A percentile compares a stretch with the other conserved stretches of the same genome.
These are phyloP conservation scores for Dromaius novaehollandiae DNA, from an alignment of 2,113 vertebrate genomes.

Conservation along the genomic window DNA sequence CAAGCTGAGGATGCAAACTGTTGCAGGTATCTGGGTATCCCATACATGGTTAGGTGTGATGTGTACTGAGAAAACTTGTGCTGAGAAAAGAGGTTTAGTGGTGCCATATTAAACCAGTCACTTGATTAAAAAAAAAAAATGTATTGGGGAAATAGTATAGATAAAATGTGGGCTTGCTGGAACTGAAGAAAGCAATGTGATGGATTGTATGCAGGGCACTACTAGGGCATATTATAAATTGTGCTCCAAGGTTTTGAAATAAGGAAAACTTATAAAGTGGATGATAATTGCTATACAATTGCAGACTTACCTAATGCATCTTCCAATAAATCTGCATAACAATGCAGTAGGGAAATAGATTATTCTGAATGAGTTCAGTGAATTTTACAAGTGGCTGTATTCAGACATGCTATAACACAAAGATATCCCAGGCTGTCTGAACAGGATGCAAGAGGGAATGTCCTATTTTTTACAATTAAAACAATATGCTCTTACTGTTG, in stretches of 20 bases:
- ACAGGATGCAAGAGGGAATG: not conserved
- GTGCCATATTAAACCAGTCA: not conserved
- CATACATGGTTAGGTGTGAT: not conserved
- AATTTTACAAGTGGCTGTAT: slow-evolving; percentile 27
- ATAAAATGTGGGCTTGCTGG: not conserved
- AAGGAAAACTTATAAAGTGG: not conserved
- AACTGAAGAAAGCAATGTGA: slow-evolving; percentile 2
- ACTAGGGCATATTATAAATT: not conserved
- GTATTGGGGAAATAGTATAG: not conserved
- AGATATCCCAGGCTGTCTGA: not conserved
- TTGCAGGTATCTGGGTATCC: not conserved
- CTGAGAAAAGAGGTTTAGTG: not conserved
- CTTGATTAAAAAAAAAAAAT: not conserved
- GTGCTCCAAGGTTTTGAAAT: not conserved
- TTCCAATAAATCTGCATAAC: slow-evolving; percentile 17
- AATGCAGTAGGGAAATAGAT: not conserved
- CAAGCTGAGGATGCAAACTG: not conserved
- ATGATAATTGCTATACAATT: slow-evolving; percentile 26
- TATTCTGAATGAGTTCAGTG: slow-evolving; percentile 16
- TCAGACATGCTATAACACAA: not conserved
- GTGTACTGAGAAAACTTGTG: not conserved
- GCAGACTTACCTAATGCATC: slow-evolving; percentile 2
- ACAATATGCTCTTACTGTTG: not conserved
- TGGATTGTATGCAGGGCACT: not conserved
- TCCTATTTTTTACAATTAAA: slow-evolving; percentile 15